Conservation (phyloP, 2,113 vertebrate genomes). For the Aix galericulata region DNA sequence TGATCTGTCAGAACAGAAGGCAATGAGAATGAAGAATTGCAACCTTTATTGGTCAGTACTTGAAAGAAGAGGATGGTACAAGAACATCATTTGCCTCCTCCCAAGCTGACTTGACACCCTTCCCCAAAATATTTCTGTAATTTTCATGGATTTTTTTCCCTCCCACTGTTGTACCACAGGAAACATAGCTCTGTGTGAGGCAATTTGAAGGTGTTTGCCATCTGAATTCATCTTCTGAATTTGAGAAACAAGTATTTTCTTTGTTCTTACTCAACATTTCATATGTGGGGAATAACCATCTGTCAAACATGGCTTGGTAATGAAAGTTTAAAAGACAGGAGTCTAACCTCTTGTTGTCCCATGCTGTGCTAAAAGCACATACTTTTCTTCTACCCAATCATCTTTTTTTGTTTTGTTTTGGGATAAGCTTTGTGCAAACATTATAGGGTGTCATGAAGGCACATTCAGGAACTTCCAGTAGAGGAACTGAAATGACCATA, state of each 20-base stretch:
- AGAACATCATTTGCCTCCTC: neutral
- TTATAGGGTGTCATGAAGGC: neutral
- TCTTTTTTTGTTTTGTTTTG: too few species aligned
- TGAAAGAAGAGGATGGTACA: neutral
- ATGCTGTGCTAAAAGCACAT: neutral
- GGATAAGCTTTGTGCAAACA: neutral
- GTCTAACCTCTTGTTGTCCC: neutral
- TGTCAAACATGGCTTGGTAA: neutral
- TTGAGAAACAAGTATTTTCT: neutral
- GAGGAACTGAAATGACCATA: neutral
- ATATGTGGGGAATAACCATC: rapidly evolving
- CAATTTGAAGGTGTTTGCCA: neutral
- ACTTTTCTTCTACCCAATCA: neutral
- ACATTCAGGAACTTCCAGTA: neutral
- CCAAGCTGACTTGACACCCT: neutral
- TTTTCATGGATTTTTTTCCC: neutral
- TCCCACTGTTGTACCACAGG: neutral
- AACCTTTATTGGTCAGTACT: neutral
- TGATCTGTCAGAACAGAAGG: neutral
- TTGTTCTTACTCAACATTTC: neutral
- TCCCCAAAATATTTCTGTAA: neutral
- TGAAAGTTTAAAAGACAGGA: neutral
- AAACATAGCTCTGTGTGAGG: neutral
- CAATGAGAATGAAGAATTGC: neutral
- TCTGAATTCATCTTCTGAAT: neutral